Evolutionary conservation across 1,140 invertebrate species (phyloP).

Genomic region (Psilanteris sp.): DNA sequence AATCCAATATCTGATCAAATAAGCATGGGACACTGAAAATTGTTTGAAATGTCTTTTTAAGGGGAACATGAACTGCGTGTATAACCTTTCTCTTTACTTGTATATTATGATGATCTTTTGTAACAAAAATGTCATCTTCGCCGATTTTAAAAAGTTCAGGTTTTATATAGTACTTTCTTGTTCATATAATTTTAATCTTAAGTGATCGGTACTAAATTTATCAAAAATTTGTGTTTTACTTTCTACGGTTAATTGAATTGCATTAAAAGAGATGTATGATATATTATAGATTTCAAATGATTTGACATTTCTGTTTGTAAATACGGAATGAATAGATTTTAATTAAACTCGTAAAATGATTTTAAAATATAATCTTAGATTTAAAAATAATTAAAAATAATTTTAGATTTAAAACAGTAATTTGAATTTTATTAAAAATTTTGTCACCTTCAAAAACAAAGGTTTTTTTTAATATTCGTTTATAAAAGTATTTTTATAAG

Average conservation of each 20-base stretch:
- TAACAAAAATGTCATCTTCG: not conserved
- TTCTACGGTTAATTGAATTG: conserved; percentile 22
- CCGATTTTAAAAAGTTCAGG: conserved; percentile 24
- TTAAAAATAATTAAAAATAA: no score
- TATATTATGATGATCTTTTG: not conserved
- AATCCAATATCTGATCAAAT: conserved; percentile 1
- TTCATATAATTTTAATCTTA: conserved; percentile 11
- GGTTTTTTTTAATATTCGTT: no score
- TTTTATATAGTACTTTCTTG: conserved; percentile 9
- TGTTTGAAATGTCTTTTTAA: conserved; percentile 11
- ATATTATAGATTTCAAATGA: conserved; percentile 7
- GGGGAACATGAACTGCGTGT: conserved; percentile 11
- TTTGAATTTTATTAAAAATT: no score
- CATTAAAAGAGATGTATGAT: conserved; percentile 11
- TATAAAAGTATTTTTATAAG: no score
- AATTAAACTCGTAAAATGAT: no score
- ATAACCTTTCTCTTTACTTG: not conserved
- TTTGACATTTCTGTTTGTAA: conserved; percentile 18
- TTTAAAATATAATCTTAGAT: no score
- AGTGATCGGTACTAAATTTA: conserved; percentile 8
- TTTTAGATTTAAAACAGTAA: no score
- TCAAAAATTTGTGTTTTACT: conserved; percentile 11
- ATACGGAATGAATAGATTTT: no score
- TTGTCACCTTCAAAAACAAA: no score
- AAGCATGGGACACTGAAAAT: conserved; percentile 10